These are phyloP conservation scores for Tribolium madens DNA, from an alignment of 1,140 invertebrate species.

Conservation along the genomic window DNA sequence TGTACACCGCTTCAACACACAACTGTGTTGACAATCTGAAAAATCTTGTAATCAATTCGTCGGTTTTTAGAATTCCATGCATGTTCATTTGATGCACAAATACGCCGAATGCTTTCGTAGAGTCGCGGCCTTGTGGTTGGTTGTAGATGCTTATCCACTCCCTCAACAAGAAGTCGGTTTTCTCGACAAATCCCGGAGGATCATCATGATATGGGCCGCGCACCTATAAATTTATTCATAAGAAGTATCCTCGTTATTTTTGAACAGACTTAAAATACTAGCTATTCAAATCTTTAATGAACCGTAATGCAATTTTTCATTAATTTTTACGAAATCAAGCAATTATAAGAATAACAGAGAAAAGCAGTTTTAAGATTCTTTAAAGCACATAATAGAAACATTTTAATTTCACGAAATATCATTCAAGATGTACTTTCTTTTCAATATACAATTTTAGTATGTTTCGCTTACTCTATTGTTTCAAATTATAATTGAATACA, in stretches of 20 bases:
- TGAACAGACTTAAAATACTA: too few species aligned
- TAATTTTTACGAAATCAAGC: too few species aligned
- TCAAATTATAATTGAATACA: too few species aligned
- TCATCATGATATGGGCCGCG: conserved; percentile 92
- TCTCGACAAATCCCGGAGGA: conserved; percentile 93
- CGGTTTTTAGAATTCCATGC: conserved; percentile 96
- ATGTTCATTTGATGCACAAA: conserved; percentile 98
- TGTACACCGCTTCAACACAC: conserved; percentile 95
- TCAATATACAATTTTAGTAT: too few species aligned
- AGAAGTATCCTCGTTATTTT: background rate
- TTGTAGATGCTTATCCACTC: conserved; percentile 97
- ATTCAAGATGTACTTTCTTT: too few species aligned
- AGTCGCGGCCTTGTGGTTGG: conserved; percentile 81
- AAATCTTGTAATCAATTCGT: conserved; percentile 97
- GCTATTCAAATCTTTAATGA: too few species aligned
- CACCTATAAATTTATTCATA: conserved; percentile 56
- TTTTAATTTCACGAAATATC: too few species aligned
- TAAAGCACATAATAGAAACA: too few species aligned
- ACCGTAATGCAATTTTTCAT: too few species aligned
- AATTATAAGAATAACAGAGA: too few species aligned
- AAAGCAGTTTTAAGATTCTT: too few species aligned
- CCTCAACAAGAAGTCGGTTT: conserved; percentile 92
- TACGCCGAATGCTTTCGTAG: conserved; percentile 92
- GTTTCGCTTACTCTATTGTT: too few species aligned
- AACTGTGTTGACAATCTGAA: conserved; percentile 97